Evolutionary conservation across 2,797 vertebrate genomes (phyloP).

Genomic region (Knipowitschia caucasica): DNA sequence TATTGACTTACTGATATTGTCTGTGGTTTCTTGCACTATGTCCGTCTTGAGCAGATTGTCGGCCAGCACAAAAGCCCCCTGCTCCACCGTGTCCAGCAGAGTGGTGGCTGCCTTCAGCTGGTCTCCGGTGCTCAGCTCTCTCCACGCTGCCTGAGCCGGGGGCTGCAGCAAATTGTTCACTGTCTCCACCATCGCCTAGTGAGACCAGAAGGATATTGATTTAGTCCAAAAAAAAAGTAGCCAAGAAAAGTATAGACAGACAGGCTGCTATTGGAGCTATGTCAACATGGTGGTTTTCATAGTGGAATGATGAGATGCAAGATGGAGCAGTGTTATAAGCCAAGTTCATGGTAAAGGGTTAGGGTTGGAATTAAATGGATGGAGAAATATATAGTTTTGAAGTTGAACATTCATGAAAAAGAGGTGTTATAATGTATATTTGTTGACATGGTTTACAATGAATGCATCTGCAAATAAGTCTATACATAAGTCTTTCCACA

Average conservation of each 20-base stretch:
- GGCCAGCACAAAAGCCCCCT: constrained; percentile 94
- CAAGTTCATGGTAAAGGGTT: not conserved
- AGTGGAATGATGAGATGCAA: constrained; percentile 25
- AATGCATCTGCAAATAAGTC: too few species aligned
- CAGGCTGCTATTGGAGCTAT: constrained; percentile 14
- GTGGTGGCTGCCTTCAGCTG: constrained; percentile 92
- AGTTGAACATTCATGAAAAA: too few species aligned
- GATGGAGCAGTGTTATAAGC: not conserved
- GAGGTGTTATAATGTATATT: too few species aligned
- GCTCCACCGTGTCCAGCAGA: constrained; percentile 94
- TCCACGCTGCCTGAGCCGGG: constrained; percentile 87
- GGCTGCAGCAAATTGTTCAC: constrained; percentile 97
- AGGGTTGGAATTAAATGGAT: not conserved
- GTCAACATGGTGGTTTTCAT: constrained; percentile 39
- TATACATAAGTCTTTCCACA: too few species aligned
- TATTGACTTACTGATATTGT: constrained; percentile 92
- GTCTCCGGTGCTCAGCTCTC: constrained; percentile 84
- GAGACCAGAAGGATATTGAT: constrained; percentile 32
- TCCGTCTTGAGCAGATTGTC: constrained; percentile 98
- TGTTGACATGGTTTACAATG: too few species aligned
- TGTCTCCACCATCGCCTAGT: constrained; percentile 92
- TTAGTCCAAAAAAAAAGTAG: constrained; percentile 27
- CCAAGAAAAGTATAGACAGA: constrained; percentile 10
- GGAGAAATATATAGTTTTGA: too few species aligned
- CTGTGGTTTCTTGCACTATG: constrained; percentile 92